Conservation (phyloP, 2,888 invertebrate genomes). For the Protonemura montana region DNA sequence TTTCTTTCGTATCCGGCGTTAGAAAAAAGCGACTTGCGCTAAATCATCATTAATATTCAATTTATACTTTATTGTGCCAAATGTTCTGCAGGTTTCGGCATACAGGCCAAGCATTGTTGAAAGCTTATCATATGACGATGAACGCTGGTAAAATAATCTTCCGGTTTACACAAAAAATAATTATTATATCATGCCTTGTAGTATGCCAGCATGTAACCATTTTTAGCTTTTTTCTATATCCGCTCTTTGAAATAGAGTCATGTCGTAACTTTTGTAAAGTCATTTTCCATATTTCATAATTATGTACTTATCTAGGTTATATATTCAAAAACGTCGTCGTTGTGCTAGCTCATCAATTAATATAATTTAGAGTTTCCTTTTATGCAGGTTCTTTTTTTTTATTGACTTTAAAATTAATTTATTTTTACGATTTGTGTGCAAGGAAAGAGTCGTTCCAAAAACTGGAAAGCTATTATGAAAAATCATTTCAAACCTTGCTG, state of each 20-base stretch:
- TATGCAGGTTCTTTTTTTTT: too few relatives aligned
- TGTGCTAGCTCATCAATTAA: too few relatives aligned
- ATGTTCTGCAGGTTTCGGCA: background rate
- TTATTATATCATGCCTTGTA: background rate
- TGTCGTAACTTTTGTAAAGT: background rate
- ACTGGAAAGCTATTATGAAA: too few relatives aligned
- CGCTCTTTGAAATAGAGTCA: background rate
- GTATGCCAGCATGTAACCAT: background rate
- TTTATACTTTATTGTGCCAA: background rate
- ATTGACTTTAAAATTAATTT: too few relatives aligned
- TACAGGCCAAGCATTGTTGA: background rate
- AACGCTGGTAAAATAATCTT: background rate
- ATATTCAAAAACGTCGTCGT: too few relatives aligned
- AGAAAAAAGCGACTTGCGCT: background rate
- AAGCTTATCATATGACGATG: background rate
- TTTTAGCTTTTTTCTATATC: constrained; percentile 12
- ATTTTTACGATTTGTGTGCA: too few relatives aligned
- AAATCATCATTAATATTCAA: constrained; percentile 7
- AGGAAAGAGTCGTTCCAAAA: too few relatives aligned
- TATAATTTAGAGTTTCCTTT: too few relatives aligned
- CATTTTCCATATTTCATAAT: background rate
- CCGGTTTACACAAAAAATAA: background rate
- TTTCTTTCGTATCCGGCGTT: background rate
- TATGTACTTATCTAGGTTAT: background rate
- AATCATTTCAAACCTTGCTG: too few relatives aligned